Conservation (phyloP, 2,888 invertebrate species). For the Aphrophora alni region DNA sequence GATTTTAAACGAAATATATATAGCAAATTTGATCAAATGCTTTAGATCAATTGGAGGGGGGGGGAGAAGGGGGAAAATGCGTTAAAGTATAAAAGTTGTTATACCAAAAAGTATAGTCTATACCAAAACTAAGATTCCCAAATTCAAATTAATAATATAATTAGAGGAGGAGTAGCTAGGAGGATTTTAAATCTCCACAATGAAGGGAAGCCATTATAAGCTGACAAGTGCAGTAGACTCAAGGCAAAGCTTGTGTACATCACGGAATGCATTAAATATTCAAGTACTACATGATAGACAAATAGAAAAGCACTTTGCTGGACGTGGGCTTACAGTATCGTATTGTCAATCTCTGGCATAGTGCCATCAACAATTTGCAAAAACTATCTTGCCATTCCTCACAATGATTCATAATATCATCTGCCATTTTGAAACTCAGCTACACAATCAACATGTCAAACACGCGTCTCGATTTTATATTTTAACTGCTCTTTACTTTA, state of each 20-base stretch:
- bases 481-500: background rate
- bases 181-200: no score
- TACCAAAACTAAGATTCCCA: no score
- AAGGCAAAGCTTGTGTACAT: background rate
- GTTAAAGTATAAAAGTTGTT: no score
- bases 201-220: no score
- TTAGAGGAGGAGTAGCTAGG: no score
- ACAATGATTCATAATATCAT: background rate
- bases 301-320: background rate
- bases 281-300: background rate
- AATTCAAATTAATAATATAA: no score
- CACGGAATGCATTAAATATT: background rate
- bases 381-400: background rate
- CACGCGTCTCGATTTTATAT: background rate
- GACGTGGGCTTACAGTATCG: background rate
- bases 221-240: background rate
- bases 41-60: no score
- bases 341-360: background rate
- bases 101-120: no score
- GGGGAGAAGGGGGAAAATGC: no score
- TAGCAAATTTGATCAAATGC: no score
- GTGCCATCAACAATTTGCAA: background rate
- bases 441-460: background rate
- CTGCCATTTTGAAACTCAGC: background rate
- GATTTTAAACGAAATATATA: no score